phyloP scores from a whole-genome alignment of 2,797 vertebrate genomes.

The Thunnus albacares region DNA sequence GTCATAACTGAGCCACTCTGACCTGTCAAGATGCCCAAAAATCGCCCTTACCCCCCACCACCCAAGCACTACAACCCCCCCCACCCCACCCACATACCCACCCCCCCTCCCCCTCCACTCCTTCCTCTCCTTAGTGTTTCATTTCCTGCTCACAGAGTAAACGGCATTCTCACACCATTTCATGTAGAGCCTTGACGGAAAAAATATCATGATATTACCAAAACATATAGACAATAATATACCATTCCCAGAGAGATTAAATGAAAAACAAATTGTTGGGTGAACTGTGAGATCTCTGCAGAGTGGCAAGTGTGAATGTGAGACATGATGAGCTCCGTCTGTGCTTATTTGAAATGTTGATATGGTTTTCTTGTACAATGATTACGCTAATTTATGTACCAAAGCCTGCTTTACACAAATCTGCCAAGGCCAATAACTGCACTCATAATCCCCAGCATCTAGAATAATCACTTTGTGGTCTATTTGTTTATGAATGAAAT shows the following conservation, averaged over 20 bases:
- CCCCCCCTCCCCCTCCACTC: constrained; percentile 10
- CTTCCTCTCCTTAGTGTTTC: constrained; percentile 65
- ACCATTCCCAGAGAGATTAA: constrained; percentile 39
- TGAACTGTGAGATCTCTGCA: constrained; percentile 64
- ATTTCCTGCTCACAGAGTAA: constrained; percentile 65
- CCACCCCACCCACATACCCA: background rate
- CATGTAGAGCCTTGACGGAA: constrained; percentile 28
- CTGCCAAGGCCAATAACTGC: constrained; percentile 74
- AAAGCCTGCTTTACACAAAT: constrained; percentile 76
- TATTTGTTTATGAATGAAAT: constrained; percentile 78
- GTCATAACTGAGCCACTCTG: constrained; percentile 24
- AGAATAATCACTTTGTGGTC: constrained; percentile 73
- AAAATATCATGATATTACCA: constrained; percentile 30
- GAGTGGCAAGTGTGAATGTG: constrained; percentile 66
- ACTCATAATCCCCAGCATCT: constrained; percentile 71
- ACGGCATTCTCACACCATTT: constrained; percentile 53
- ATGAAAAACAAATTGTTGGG: constrained; percentile 63
- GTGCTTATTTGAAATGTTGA: constrained; percentile 76
- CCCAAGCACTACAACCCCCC: background rate
- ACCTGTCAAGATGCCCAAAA: constrained; percentile 37
- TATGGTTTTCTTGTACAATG: constrained; percentile 74
- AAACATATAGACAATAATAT: constrained; percentile 45
- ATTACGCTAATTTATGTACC: constrained; percentile 81
- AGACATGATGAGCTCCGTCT: constrained; percentile 76
- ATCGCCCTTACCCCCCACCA: background rate